Percentiles rank a stretch among this genome's conserved stretches.
Evolutionary conservation across 2,888 invertebrate genomes (phyloP).

Genomic region (Xiphydria camelus): DNA sequence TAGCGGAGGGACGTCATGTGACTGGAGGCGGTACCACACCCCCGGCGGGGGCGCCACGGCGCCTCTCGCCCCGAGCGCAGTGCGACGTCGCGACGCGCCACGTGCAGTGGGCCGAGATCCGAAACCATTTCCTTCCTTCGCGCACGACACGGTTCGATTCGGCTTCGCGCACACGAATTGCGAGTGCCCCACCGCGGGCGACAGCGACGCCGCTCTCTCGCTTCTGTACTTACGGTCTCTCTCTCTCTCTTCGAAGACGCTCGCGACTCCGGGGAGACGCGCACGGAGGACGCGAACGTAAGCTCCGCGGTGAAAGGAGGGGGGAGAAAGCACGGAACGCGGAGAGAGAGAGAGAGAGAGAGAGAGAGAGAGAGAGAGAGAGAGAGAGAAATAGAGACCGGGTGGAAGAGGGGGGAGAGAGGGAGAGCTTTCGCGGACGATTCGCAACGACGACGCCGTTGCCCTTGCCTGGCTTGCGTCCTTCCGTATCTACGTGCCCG

Average conservation of each 20-base stretch:
- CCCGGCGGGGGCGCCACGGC: constrained; percentile 44
- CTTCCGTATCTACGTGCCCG: too few species aligned
- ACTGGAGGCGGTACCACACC: constrained; percentile 56
- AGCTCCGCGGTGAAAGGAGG: too few species aligned
- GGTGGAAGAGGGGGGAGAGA: neutral
- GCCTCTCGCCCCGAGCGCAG: constrained; percentile 56
- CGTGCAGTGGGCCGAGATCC: constrained; percentile 53
- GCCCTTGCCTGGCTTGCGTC: too few species aligned
- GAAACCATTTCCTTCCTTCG: constrained; percentile 38
- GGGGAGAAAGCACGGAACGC: neutral
- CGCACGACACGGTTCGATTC: constrained; percentile 13
- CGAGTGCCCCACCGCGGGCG: constrained; percentile 4
- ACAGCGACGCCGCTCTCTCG: constrained; percentile 3
- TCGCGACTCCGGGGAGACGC: constrained; percentile 9
- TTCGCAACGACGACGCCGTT: too few species aligned
- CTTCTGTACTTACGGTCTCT: neutral
- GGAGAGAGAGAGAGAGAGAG: neutral
- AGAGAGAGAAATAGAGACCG: neutral
- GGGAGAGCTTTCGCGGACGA: neutral
- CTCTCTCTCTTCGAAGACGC: constrained; percentile 1
- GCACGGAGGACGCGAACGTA: too few species aligned
- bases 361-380: neutral
- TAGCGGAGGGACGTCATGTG: constrained; percentile 36
- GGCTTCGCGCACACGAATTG: too few species aligned
- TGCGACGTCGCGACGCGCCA: constrained; percentile 58